These are phyloP conservation scores for Pangasius djambal DNA, from an alignment of 2,797 vertebrate species.

Conservation along the genomic window DNA sequence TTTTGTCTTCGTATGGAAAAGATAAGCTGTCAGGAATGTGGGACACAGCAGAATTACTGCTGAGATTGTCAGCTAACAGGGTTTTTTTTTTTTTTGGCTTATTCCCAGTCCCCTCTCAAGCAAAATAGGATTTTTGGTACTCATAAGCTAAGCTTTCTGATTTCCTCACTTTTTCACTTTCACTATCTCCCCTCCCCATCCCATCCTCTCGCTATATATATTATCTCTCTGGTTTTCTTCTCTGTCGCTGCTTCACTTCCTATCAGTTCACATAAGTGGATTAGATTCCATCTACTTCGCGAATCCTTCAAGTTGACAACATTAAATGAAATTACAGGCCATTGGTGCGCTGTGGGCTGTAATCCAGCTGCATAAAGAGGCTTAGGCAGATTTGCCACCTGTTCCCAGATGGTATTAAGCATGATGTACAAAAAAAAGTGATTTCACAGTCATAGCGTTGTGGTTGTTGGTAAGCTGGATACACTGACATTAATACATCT, in stretches of 20 bases:
- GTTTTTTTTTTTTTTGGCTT: constrained; percentile 53
- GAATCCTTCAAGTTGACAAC: constrained; percentile 72
- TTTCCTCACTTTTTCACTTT: constrained; percentile 18
- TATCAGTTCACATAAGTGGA: constrained; percentile 70
- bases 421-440: constrained; percentile 72
- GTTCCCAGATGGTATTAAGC: constrained; percentile 78
- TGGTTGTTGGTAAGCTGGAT: not conserved
- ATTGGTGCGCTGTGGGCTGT: constrained; percentile 76
- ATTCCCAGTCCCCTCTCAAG: constrained; percentile 31
- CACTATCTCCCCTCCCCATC: not conserved
- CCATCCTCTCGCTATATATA: not conserved
- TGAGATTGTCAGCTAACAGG: constrained; percentile 71
- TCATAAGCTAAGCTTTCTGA: constrained; percentile 26
- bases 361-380: constrained; percentile 77
- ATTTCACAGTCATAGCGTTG: not conserved
- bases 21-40: constrained; percentile 71
- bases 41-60: constrained; percentile 73
- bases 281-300: constrained; percentile 58
- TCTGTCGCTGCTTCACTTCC: constrained; percentile 17
- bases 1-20: constrained; percentile 63
- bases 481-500: not conserved
- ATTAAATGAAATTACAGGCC: constrained; percentile 83
- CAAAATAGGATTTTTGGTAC: constrained; percentile 52
- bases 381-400: constrained; percentile 77
- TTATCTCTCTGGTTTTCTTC: not conserved